phyloP scores from a whole-genome alignment of 1,140 invertebrate species.

The Eurytemora carolleeae region DNA sequence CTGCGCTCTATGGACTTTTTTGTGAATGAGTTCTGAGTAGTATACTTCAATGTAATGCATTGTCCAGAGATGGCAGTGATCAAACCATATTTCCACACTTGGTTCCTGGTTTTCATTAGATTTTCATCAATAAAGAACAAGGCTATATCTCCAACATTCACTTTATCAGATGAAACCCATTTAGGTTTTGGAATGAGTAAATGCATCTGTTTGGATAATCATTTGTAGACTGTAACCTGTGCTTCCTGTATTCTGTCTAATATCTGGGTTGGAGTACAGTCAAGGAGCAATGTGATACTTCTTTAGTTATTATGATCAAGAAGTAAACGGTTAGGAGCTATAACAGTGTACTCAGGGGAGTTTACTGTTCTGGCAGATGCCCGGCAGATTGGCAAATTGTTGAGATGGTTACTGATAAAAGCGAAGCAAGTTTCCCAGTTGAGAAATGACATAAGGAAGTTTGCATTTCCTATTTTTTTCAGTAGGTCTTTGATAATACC shows the following conservation, averaged over 20 bases:
- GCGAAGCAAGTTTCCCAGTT: not conserved
- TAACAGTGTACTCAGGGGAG: not conserved
- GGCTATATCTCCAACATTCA: not conserved
- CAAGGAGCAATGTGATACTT: not conserved
- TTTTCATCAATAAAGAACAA: not conserved
- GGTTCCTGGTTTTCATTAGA: not conserved
- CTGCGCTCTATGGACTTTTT: not conserved
- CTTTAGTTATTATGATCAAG: not conserved
- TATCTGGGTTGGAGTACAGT: not conserved
- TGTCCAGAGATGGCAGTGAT: not conserved
- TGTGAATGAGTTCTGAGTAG: no score
- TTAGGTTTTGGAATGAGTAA: not conserved
- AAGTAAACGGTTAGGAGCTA: not conserved
- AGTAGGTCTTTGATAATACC: not conserved
- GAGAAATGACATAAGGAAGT: not conserved
- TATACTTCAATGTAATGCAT: not conserved
- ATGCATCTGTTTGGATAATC: not conserved
- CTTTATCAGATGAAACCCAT: not conserved
- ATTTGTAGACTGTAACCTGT: not conserved
- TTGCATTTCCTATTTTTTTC: not conserved
- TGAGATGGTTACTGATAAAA: not conserved
- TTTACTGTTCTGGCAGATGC: not conserved
- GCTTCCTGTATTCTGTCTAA: not conserved
- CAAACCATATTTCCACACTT: not conserved
- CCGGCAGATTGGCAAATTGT: not conserved